A percentile compares a stretch with the other conserved stretches of the same genome.
These are phyloP conservation scores for Sandelia bainsii DNA, from an alignment of 2,797 vertebrate genomes.

Conservation along the genomic window DNA sequence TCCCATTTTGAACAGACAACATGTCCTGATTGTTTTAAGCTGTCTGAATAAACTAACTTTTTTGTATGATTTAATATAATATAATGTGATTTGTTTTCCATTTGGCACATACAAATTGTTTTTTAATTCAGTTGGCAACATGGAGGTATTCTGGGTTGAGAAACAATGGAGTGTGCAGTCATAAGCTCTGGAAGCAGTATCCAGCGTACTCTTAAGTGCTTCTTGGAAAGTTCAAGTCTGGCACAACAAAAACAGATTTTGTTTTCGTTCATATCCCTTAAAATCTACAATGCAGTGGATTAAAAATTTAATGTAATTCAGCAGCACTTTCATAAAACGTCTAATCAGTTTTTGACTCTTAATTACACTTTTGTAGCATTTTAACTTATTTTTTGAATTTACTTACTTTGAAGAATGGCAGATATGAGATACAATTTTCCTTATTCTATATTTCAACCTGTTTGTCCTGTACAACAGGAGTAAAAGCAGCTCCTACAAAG, in stretches of 20 bases:
- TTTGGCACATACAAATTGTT: conserved; percentile 34
- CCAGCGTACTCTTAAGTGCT: conserved; percentile 43
- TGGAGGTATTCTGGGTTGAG: conserved; percentile 28
- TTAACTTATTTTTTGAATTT: conserved; percentile 2
- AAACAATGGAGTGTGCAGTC: conserved; percentile 42
- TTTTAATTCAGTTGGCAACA: conserved; percentile 45
- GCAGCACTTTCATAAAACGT: conserved; percentile 19
- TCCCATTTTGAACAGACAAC: conserved; percentile 4
- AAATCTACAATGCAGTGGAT: conserved; percentile 51
- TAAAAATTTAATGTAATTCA: conserved; percentile 47
- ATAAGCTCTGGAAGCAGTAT: conserved; percentile 45
- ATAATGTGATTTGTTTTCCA: conserved; percentile 46
- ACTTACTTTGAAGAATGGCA: neutral
- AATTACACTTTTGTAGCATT: neutral
- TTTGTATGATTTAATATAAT: no score
- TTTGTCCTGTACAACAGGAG: neutral
- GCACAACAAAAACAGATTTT: conserved; percentile 51
- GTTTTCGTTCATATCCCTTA: conserved; percentile 58
- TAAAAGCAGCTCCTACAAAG: conserved; percentile 2
- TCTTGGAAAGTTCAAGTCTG: conserved; percentile 61
- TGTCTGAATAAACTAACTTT: no score
- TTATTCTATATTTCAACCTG: neutral
- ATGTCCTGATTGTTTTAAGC: conserved; percentile 7
- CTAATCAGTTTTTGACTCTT: conserved; percentile 18
- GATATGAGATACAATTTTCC: neutral